Evolutionary conservation across 2,113 vertebrate genomes (phyloP).

Genomic region (Corvus cornix): DNA sequence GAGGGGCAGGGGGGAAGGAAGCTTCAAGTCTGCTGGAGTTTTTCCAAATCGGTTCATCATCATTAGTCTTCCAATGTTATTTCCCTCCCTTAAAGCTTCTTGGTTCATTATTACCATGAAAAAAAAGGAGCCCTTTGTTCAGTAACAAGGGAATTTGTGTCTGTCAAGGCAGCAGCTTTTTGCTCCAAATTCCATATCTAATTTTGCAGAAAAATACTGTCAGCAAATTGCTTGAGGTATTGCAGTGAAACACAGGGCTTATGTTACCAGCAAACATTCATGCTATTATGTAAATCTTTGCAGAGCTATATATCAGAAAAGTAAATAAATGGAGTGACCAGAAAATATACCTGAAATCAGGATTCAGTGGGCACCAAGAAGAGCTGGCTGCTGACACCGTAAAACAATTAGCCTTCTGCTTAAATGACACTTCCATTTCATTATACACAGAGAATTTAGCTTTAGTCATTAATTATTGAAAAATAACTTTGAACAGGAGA

Average conservation of each 20-base stretch:
- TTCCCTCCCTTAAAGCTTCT: conserved; percentile 33
- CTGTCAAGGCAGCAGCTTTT: conserved; percentile 46
- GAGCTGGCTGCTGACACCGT: background rate
- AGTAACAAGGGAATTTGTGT: conserved; percentile 31
- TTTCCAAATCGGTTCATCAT: conserved; percentile 27
- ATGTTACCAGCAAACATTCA: conserved; percentile 41
- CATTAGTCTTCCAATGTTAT: conserved; percentile 14
- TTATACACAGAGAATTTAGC: background rate
- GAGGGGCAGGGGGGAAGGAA: background rate
- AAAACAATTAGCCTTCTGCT: background rate
- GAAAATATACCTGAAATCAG: background rate
- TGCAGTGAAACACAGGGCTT: conserved; percentile 40
- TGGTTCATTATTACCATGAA: conserved; percentile 3
- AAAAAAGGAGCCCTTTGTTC: conserved; percentile 43
- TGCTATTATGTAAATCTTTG: conserved; percentile 64
- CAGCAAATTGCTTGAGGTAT: conserved; percentile 61
- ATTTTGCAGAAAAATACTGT: conserved; percentile 55
- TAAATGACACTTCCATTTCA: background rate
- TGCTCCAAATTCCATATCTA: conserved; percentile 48
- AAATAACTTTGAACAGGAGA: background rate
- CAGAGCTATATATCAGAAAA: conserved; percentile 6
- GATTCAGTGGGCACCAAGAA: background rate
- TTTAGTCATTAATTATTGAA: conserved; percentile 24
- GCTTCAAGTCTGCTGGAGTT: conserved; percentile 2
- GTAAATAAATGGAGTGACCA: background rate